Percentiles rank a stretch among this genome's conserved stretches.
Evolutionary conservation across 2,113 vertebrate species (phyloP).

Genomic region (Limnothrissa miodon): DNA sequence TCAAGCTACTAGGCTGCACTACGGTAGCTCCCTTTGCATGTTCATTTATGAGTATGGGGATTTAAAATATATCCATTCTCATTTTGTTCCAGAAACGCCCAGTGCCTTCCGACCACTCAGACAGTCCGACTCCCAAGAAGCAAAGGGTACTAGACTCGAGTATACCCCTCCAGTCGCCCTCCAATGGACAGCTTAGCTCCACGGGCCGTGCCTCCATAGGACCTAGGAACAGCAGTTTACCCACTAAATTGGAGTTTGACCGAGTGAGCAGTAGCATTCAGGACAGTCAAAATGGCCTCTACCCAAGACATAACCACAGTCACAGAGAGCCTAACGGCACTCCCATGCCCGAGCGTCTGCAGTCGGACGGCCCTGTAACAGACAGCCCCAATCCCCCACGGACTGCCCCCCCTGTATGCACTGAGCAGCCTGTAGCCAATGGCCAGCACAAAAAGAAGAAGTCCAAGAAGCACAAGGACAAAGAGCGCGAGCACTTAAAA

Average conservation of each 20-base stretch:
- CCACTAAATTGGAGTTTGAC: conserved; percentile 61
- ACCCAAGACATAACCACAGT: conserved; percentile 64
- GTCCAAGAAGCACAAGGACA: conserved; percentile 77
- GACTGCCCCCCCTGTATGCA: conserved; percentile 53
- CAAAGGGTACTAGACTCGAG: conserved; percentile 64
- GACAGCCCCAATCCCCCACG: conserved; percentile 53
- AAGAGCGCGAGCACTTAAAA: conserved; percentile 68
- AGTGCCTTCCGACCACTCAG: conserved; percentile 60
- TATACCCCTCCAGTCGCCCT: conserved; percentile 59
- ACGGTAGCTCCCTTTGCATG: not conserved
- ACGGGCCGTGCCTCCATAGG: conserved; percentile 44
- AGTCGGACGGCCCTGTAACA: conserved; percentile 31
- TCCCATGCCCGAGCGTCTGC: conserved; percentile 56
- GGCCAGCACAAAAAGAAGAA: conserved; percentile 71
- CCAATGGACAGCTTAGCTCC: conserved; percentile 53
- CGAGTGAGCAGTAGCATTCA: conserved; percentile 56
- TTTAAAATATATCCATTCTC: not conserved
- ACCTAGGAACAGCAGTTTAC: conserved; percentile 51
- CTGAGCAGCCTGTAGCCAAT: conserved; percentile 57
- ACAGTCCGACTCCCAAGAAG: conserved; percentile 71
- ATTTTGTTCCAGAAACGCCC: conserved; percentile 69
- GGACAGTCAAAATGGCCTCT: conserved; percentile 60
- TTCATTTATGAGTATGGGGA: not conserved
- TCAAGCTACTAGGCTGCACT: conserved; percentile 7
- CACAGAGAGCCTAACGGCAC: conserved; percentile 42